phyloP scores from a whole-genome alignment of 2,797 vertebrate genomes.

The Bothrops alternatus region DNA sequence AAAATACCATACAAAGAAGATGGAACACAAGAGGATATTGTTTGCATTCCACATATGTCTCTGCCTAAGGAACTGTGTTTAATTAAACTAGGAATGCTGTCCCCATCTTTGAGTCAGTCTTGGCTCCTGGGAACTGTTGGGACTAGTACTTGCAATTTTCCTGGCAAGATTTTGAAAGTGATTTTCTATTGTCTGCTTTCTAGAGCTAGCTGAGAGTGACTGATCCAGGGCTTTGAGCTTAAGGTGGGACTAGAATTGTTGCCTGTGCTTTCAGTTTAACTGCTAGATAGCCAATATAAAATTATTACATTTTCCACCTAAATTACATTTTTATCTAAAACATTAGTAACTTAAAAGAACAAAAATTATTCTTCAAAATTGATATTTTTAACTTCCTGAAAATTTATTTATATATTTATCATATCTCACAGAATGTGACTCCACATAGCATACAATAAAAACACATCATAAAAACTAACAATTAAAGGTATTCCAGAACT shows the following conservation, averaged over 20 bases:
- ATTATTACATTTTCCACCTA: background rate
- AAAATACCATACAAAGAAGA: background rate
- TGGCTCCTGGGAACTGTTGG: background rate
- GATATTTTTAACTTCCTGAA: background rate
- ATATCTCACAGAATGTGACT: background rate
- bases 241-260: background rate
- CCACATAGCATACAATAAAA: background rate
- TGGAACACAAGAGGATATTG: background rate
- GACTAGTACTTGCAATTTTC: background rate
- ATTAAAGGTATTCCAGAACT: background rate
- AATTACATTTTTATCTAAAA: background rate
- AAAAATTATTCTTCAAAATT: background rate
- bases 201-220: background rate
- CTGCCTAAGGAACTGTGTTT: background rate
- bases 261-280: background rate
- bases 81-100: background rate
- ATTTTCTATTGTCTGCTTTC: background rate
- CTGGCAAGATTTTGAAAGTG: background rate
- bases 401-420: background rate
- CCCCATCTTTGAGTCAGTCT: background rate
- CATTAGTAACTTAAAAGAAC: background rate
- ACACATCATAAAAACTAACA: background rate
- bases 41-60: background rate
- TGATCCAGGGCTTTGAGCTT: background rate
- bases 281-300: background rate